phyloP scores from a whole-genome alignment of 2,888 invertebrate genomes.

The Ochlodes sylvanus region DNA sequence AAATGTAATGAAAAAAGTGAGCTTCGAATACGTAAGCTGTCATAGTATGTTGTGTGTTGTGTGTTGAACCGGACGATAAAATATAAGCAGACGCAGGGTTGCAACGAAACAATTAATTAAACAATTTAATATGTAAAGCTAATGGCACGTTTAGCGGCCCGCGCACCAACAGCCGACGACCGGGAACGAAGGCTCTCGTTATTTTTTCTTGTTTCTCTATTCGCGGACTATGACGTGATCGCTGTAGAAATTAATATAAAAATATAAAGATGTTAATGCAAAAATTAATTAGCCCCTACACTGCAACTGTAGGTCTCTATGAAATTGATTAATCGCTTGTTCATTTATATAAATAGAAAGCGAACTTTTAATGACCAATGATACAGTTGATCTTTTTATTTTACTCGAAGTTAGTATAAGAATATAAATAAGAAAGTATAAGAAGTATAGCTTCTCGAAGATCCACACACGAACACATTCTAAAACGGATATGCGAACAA shows the following conservation, averaged over 20 bases:
- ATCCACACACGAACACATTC: no score
- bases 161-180: neutral
- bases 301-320: neutral
- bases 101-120: slow-evolving; percentile 41
- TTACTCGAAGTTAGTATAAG: no score
- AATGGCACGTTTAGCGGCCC: slow-evolving; percentile 16
- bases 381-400: no score
- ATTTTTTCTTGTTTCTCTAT: neutral
- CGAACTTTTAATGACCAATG: neutral
- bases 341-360: slow-evolving; percentile 5
- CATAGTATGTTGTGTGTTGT: neutral
- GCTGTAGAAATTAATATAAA: neutral
- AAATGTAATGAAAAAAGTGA: neutral
- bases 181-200: neutral
- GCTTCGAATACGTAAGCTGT: neutral
- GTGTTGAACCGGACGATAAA: neutral
- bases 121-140: slow-evolving; percentile 18
- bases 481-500: no score
- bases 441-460: no score
- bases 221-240: neutral
- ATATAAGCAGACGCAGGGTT: slow-evolving; percentile 3
- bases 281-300: neutral
- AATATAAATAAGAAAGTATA: no score
- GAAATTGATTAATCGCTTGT: neutral
- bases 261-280: slow-evolving; percentile 5